A percentile compares a stretch with the other conserved stretches of the same genome.
phyloP scores from a whole-genome alignment of 2,797 vertebrate species.

The Manis pentadactyla region DNA sequence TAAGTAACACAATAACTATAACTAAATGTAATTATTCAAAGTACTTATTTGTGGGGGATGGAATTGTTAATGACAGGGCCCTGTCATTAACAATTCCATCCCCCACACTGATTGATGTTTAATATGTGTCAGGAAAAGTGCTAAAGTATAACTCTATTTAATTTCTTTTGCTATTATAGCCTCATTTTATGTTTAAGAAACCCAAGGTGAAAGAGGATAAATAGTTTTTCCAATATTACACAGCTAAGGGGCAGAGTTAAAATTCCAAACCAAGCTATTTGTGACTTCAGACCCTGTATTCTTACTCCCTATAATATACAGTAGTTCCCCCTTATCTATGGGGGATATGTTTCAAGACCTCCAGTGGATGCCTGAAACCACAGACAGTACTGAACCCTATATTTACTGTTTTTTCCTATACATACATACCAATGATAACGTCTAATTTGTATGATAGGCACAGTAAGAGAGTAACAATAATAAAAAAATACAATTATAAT shows the following conservation, averaged over 20 bases:
- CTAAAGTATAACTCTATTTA: slow-evolving; percentile 15
- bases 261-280: neutral
- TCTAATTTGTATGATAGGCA: neutral
- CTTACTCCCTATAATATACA: neutral
- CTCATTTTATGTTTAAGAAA: slow-evolving; percentile 26
- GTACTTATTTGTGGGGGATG: too few species aligned
- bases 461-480: neutral
- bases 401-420: neutral
- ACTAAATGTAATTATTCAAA: neutral
- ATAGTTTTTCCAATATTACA: neutral
- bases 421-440: neutral
- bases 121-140: neutral
- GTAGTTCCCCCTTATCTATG: neutral
- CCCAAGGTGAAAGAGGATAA: neutral
- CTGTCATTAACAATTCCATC: too few species aligned
- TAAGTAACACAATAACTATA: neutral
- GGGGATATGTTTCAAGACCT: neutral
- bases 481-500: neutral
- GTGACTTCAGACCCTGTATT: neutral
- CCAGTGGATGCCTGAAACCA: neutral
- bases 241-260: neutral
- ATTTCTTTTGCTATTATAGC: slow-evolving; percentile 9
- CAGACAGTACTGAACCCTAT: neutral
- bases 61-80: too few species aligned
- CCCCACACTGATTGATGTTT: slow-evolving; percentile 22